Base-by-base conservation (phyloP, 2,113 vertebrate genomes). In the Fukomys damarensis region DNA sequence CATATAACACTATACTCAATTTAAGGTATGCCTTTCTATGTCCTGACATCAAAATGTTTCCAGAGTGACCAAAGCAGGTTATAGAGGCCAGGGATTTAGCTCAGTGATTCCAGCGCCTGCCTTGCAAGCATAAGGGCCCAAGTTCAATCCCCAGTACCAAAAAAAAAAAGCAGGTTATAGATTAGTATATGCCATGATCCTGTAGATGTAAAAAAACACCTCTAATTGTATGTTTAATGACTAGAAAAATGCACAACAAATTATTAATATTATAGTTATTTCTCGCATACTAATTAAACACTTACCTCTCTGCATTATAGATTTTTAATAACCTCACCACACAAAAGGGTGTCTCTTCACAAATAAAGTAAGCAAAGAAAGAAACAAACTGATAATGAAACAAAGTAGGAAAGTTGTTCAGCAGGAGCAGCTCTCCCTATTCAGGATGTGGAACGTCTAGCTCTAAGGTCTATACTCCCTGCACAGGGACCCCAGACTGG, bases 221-320 rank as follows among this genome's bases (percentile, higher is more conserved):
- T 79, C 3, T 68, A 83, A 94, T 6, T 74, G 5, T 38, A 87
- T 11, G 74, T 49, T 74, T 86, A 74, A n/a, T 63, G 41, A 24
- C 16, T 30, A 81, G 32, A 59, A 86, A 74, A 83, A 91, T 80
- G 5, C 9, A 80, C 0, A 58, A 12, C 6, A 77, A 87, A 83
- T 59, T 66, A 93, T 59, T 90, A 82, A 38, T 88, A 95, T 68
- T 85, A 96, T n/a, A 1, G 30, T 49, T 86, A 59, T 84, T 28
- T 72, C 17, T 72, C n/a, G 49, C 28, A 86, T 17, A 89, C 24
- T 3, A 76, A 97, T 72, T 79, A 88, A 20, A 94, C 28, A 70
- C n/a, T 56, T 38, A 61, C 2, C n/a, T 87, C 10, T 93, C 56
- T 80, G 6, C 49, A 56, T 85, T 95, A 52, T 52, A 4, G 28